Percentiles rank a stretch among this genome's conserved stretches.
Conservation (phyloP, 2,888 invertebrate species). For the Lydus trimaculatus region DNA sequence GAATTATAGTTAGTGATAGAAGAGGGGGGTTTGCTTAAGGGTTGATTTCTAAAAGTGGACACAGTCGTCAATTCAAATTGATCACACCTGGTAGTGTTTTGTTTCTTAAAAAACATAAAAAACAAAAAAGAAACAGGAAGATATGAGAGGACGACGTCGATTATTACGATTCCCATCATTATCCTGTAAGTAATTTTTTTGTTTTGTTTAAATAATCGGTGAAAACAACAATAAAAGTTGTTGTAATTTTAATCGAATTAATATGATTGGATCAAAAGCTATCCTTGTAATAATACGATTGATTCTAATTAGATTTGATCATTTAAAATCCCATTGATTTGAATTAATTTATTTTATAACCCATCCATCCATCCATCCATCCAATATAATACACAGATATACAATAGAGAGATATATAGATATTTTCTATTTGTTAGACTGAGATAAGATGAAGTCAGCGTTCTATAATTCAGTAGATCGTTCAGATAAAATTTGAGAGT, state of each 20-base stretch:
- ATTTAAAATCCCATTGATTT: neutral
- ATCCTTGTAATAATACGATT: neutral
- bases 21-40: neutral
- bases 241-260: neutral
- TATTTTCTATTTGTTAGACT: neutral
- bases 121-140: neutral
- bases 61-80: slow-evolving; percentile 5
- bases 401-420: neutral
- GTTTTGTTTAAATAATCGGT: neutral
- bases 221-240: too few relatives aligned
- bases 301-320: neutral
- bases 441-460: neutral
- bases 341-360: neutral
- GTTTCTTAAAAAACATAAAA: too few relatives aligned
- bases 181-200: slow-evolving; percentile 22
- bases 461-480: neutral
- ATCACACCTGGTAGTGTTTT: too few relatives aligned
- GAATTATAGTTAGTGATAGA: too few relatives aligned
- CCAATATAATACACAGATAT: too few relatives aligned
- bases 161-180: slow-evolving; percentile 23
- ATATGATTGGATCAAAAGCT: neutral
- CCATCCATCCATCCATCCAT: too few relatives aligned
- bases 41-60: slow-evolving; percentile 8
- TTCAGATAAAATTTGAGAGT: neutral
- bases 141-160: slow-evolving; percentile 18